phyloP scores from a whole-genome alignment of 2,113 vertebrate genomes.

The Scartelaos histophorus region DNA sequence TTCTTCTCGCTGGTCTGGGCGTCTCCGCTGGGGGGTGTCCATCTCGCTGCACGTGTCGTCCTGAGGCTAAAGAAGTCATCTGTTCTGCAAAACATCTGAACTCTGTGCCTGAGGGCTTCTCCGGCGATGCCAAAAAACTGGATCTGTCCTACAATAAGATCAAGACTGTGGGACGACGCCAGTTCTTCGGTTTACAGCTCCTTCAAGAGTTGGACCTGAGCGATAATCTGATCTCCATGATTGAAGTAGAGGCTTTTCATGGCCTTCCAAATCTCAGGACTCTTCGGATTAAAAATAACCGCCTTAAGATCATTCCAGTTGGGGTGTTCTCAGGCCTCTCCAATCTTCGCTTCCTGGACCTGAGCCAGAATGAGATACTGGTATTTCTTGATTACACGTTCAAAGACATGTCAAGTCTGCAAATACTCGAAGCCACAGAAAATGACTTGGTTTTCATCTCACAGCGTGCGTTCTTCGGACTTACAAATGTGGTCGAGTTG shows the following conservation, averaged over 20 bases:
- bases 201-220: conserved; percentile 87
- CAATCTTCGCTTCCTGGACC: conserved; percentile 78
- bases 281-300: conserved; percentile 80
- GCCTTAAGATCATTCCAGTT: conserved; percentile 83
- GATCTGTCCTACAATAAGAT: conserved; percentile 86
- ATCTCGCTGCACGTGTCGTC: conserved; percentile 77
- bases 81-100: conserved; percentile 81
- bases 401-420: conserved; percentile 76
- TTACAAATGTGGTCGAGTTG: conserved; percentile 78
- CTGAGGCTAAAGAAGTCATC: conserved; percentile 77
- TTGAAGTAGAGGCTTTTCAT: conserved; percentile 86
- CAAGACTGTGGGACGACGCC: conserved; percentile 79
- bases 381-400: conserved; percentile 88
- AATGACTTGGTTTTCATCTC: conserved; percentile 87
- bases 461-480: conserved; percentile 80
- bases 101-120: conserved; percentile 78
- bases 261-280: conserved; percentile 77
- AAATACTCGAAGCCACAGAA: conserved; percentile 77
- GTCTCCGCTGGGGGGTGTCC: conserved; percentile 77
- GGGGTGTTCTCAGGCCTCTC: conserved; percentile 83
- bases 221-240: conserved; percentile 84
- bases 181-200: conserved; percentile 79
- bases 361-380: conserved; percentile 88
- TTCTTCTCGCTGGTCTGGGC: conserved; percentile 65
- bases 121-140: conserved; percentile 75